Conservation (phyloP, 2,113 vertebrate genomes). For the Syngnathoides biaculeatus region DNA sequence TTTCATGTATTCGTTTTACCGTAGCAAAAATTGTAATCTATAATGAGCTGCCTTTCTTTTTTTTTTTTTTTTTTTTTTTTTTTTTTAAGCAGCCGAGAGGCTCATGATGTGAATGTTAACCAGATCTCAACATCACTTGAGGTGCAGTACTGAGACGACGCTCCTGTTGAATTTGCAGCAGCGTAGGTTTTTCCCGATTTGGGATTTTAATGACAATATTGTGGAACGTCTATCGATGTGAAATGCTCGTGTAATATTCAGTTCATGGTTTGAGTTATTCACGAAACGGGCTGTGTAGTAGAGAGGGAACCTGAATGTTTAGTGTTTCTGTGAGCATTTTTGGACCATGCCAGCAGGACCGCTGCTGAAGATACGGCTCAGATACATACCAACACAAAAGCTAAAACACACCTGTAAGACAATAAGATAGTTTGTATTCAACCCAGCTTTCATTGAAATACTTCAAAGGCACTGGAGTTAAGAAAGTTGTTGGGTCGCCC, state of each 20-base stretch:
- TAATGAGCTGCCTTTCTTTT: conserved; percentile 79
- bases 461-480: no score
- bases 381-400: not conserved
- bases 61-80: conserved; percentile 65
- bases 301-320: conserved; percentile 48
- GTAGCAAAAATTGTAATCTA: conserved; percentile 72
- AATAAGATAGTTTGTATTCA: not conserved
- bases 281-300: not conserved
- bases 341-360: conserved; percentile 24
- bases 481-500: no score
- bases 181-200: conserved; percentile 18
- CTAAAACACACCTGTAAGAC: not conserved
- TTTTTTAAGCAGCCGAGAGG: conserved; percentile 69
- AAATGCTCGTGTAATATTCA: conserved; percentile 17
- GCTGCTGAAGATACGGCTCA: not conserved
- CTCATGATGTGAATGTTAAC: conserved; percentile 76
- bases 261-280: conserved; percentile 9
- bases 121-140: conserved; percentile 47
- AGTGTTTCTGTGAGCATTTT: conserved; percentile 58
- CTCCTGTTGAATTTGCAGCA: conserved; percentile 54
- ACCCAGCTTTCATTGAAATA: no score
- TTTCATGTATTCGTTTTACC: conserved; percentile 81
- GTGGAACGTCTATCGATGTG: conserved; percentile 7
- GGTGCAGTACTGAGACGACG: conserved; percentile 44
- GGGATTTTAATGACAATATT: conserved; percentile 35